phyloP scores from a whole-genome alignment of 2,888 invertebrate species.

The Pocota personata region DNA sequence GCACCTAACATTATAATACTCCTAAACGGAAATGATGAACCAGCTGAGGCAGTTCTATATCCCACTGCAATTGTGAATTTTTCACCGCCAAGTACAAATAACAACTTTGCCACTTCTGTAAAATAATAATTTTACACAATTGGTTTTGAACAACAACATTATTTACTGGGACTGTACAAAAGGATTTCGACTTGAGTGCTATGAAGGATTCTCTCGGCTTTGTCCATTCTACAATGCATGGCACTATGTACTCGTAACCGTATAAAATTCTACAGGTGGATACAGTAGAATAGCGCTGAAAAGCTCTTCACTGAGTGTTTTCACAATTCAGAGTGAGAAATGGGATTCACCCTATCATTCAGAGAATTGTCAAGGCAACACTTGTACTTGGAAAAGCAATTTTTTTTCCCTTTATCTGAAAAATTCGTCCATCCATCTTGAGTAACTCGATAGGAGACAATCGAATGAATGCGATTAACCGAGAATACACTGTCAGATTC shows the following conservation, averaged over 20 bases:
- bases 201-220: conserved; percentile 40
- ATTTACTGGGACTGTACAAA: conserved; percentile 36
- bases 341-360: not conserved
- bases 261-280: conserved; percentile 52
- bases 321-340: conserved; percentile 5
- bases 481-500: conserved; percentile 15
- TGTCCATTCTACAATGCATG: conserved; percentile 45
- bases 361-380: conserved; percentile 40
- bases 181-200: conserved; percentile 48
- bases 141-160: conserved; percentile 39
- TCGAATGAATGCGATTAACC: conserved; percentile 29
- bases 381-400: not conserved
- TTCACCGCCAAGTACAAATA: conserved; percentile 17
- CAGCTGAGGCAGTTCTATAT: conserved; percentile 2
- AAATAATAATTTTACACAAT: conserved; percentile 54
- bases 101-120: conserved; percentile 59
- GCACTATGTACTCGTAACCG: not conserved
- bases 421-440: not conserved
- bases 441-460: not conserved
- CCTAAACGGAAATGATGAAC: conserved; percentile 13
- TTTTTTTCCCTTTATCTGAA: not conserved
- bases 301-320: conserved; percentile 2
- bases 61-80: conserved; percentile 45
- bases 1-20: not conserved
- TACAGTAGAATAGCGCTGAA: conserved; percentile 16